Evolutionary conservation across 2,888 invertebrate genomes (phyloP).

Genomic region (Sepioteuthis lessoniana): DNA sequence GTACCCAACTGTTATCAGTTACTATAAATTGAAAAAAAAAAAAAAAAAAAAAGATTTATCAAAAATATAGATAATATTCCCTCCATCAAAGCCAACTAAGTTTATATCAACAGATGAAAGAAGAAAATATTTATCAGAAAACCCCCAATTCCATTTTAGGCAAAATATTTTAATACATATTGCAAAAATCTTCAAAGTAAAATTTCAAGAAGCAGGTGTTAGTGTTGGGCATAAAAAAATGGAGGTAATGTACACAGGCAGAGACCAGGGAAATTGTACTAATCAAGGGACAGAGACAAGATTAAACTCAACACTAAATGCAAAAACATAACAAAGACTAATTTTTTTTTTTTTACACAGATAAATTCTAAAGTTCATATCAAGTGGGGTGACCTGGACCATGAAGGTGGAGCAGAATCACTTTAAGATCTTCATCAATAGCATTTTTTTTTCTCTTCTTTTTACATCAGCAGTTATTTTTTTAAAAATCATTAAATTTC

Average conservation of each 20-base stretch:
- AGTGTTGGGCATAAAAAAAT: neutral
- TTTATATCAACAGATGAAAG: neutral
- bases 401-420: neutral
- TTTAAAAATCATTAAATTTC: too few species aligned
- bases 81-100: neutral
- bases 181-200: neutral
- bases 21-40: too few species aligned
- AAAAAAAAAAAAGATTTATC: too few species aligned
- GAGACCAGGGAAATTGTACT: neutral
- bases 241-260: neutral
- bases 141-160: neutral
- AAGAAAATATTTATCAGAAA: neutral
- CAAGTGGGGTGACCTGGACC: neutral
- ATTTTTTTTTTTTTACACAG: neutral
- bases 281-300: neutral
- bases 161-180: neutral
- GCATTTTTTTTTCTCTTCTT: too few species aligned
- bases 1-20: too few species aligned
- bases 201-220: neutral
- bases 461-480: too few species aligned
- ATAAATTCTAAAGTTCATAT: neutral
- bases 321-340: neutral
- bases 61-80: too few species aligned
- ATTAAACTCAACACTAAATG: conserved; percentile 33
- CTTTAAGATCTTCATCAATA: too few species aligned